Conservation (phyloP, 1,140 invertebrate genomes). For the Propsilocerus akamusi region DNA sequence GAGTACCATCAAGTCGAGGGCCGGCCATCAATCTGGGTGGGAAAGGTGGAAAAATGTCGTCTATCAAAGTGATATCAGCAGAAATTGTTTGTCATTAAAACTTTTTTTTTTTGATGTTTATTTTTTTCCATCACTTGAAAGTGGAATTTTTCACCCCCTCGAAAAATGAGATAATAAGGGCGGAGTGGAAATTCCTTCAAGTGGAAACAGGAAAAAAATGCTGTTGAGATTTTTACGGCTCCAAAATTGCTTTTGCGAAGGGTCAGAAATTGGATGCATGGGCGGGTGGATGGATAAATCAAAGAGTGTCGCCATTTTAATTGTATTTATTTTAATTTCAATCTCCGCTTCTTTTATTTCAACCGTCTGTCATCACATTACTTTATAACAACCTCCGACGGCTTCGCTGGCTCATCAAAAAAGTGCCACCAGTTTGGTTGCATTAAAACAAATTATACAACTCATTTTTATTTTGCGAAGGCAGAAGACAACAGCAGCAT, state of each 20-base stretch:
- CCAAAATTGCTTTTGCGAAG: not conserved
- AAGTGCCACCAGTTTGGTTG: too few relatives aligned
- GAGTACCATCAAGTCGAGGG: too few relatives aligned
- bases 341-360: not conserved
- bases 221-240: not conserved
- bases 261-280: not conserved
- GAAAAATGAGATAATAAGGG: not conserved
- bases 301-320: not conserved
- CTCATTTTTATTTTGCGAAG: too few relatives aligned
- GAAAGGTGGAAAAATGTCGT: too few relatives aligned
- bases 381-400: not conserved
- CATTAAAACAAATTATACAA: too few relatives aligned
- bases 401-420: too few relatives aligned
- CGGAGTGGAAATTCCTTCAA: conserved; percentile 1
- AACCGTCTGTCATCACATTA: not conserved
- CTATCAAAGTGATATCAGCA: too few relatives aligned
- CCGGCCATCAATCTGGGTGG: too few relatives aligned
- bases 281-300: not conserved
- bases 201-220: not conserved
- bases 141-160: not conserved
- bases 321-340: not conserved
- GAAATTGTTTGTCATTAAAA: conserved; percentile 1
- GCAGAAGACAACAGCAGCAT: not conserved
- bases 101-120: not conserved
- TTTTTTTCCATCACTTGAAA: not conserved